These are phyloP conservation scores for Corythoichthys haematopterus DNA, from an alignment of 2,113 vertebrate species.

Conservation along the genomic window DNA sequence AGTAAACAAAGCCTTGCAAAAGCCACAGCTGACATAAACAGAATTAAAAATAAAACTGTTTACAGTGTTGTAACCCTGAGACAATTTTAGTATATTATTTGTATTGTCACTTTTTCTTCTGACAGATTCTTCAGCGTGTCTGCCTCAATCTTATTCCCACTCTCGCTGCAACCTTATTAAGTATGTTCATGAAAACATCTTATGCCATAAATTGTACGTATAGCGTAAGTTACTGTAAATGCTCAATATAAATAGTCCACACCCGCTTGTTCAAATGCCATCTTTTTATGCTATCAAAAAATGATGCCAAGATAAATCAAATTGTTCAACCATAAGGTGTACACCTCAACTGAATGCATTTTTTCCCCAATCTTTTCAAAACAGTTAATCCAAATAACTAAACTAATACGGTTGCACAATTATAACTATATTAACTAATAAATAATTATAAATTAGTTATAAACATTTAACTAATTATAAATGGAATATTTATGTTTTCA, in stretches of 20 bases:
- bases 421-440: no score
- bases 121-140: neutral
- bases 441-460: no score
- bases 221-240: no score
- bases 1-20: constrained; percentile 1
- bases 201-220: neutral
- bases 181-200: neutral
- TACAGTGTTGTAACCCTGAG: neutral
- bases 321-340: neutral
- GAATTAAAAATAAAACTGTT: neutral
- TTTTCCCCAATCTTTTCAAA: no score
- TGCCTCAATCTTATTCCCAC: neutral
- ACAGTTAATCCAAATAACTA: no score
- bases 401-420: no score
- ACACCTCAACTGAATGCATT: neutral
- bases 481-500: no score
- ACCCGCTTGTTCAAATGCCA: neutral
- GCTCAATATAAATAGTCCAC: neutral
- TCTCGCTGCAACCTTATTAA: neutral
- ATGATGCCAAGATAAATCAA: neutral
- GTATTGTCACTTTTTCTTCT: neutral
- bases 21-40: constrained; percentile 1
- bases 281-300: neutral
- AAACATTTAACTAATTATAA: no score
- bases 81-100: neutral